Evolutionary conservation across 2,797 vertebrate species (phyloP).

Genomic region (Danio tinwini): DNA sequence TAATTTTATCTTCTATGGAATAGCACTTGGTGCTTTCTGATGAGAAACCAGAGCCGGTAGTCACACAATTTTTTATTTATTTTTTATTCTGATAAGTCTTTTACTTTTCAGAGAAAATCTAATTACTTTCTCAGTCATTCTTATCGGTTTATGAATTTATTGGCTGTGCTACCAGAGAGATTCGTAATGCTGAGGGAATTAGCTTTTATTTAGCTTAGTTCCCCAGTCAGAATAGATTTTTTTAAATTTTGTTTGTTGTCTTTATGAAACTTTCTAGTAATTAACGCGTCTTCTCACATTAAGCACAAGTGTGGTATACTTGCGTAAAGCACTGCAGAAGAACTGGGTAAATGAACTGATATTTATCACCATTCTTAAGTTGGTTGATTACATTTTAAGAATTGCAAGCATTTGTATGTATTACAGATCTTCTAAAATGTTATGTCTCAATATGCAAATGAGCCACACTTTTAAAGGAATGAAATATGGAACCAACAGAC

Average conservation of each 20-base stretch:
- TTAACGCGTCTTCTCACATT: neutral
- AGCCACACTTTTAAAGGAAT: too few species aligned
- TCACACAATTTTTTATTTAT: slow-evolving; percentile 3
- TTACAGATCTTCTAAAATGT: too few species aligned
- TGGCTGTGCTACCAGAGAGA: slow-evolving; percentile 31
- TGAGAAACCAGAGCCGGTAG: slow-evolving; percentile 36
- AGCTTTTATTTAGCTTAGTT: slow-evolving; percentile 41
- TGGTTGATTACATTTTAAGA: too few species aligned
- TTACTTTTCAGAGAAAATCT: slow-evolving; percentile 18
- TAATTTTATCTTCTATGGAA: slow-evolving; percentile 48
- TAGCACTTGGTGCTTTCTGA: slow-evolving; percentile 49
- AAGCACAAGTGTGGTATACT: slow-evolving; percentile 11
- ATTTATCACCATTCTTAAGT: too few species aligned
- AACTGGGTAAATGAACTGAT: too few species aligned
- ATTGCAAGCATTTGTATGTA: too few species aligned
- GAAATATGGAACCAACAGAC: too few species aligned
- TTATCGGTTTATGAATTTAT: slow-evolving; percentile 48
- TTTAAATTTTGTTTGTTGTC: slow-evolving; percentile 27
- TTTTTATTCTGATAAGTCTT: neutral
- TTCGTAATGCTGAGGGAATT: slow-evolving; percentile 12
- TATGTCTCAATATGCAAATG: too few species aligned
- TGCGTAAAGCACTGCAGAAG: too few species aligned
- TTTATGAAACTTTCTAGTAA: slow-evolving; percentile 16
- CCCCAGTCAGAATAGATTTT: slow-evolving; percentile 13
- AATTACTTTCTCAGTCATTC: slow-evolving; percentile 31